Percentiles rank a stretch among this genome's conserved stretches.
Conservation (phyloP, 2,797 vertebrate genomes). For the Avahi laniger region DNA sequence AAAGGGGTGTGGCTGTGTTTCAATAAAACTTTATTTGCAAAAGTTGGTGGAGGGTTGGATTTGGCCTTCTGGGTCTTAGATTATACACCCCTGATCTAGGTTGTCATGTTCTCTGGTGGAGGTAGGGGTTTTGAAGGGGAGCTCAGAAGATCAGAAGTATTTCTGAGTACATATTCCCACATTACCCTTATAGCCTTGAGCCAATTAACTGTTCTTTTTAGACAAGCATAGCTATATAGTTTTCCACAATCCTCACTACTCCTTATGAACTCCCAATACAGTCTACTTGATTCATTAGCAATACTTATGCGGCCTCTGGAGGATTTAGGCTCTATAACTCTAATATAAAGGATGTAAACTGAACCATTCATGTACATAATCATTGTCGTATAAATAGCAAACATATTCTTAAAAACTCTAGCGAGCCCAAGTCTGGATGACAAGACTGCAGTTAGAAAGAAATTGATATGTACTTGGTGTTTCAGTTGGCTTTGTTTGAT, state of each 20-base stretch:
- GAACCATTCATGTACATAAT: not conserved
- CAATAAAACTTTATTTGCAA: constrained; percentile 25
- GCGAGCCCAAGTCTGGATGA: not conserved
- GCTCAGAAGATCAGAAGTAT: not conserved
- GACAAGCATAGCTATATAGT: not conserved
- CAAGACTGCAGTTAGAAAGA: not conserved
- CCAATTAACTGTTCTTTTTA: not conserved
- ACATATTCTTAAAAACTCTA: not conserved
- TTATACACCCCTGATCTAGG: not conserved
- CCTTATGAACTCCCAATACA: not conserved
- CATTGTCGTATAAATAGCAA: not conserved
- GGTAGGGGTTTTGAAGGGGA: rapidly evolving
- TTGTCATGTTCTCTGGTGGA: not conserved
- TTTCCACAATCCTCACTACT: not conserved
- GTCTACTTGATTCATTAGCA: not conserved
- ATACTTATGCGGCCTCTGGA: not conserved
- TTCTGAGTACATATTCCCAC: not conserved
- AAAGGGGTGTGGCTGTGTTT: not conserved
- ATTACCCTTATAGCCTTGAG: not conserved
- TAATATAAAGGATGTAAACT: not conserved
- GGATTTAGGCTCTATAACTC: not conserved
- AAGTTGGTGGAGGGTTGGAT: not conserved
- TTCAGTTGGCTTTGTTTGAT: not conserved
- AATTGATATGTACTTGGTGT: not conserved
- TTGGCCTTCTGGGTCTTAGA: not conserved